A percentile compares a stretch with the other conserved stretches of the same genome.
Evolutionary conservation across 2,113 vertebrate species (phyloP).

Genomic region (Empidonax traillii): DNA sequence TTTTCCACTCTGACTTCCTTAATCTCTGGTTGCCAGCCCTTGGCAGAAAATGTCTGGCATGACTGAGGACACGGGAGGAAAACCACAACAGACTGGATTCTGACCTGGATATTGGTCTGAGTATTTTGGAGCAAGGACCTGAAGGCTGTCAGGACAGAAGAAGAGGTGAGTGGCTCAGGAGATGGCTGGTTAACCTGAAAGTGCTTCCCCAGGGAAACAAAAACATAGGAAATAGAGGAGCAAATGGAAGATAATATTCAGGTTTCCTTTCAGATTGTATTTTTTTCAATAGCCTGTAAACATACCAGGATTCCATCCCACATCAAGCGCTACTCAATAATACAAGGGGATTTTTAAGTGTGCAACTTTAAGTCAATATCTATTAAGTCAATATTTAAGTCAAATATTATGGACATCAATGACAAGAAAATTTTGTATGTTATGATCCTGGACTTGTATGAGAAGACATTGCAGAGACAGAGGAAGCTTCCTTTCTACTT

Average conservation of each 20-base stretch:
- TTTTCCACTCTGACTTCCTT: neutral
- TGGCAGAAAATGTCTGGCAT: neutral
- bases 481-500: neutral
- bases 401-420: neutral
- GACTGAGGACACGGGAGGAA: neutral
- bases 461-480: neutral
- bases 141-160: neutral
- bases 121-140: neutral
- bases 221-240: neutral
- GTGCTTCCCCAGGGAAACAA: neutral
- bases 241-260: neutral
- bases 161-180: neutral
- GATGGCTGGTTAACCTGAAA: neutral
- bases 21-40: neutral
- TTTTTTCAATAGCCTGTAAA: neutral
- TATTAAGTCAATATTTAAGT: neutral
- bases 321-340: neutral
- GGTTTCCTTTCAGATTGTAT: neutral
- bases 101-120: neutral
- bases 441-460: rapidly evolving
- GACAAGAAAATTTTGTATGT: neutral
- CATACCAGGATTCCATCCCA: neutral
- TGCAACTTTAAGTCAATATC: neutral
- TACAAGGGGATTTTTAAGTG: neutral
- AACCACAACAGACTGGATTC: neutral